A percentile compares a stretch with the other conserved stretches of the same genome.
phyloP scores from a whole-genome alignment of 2,888 invertebrate species.

The Diadromus collaris region DNA sequence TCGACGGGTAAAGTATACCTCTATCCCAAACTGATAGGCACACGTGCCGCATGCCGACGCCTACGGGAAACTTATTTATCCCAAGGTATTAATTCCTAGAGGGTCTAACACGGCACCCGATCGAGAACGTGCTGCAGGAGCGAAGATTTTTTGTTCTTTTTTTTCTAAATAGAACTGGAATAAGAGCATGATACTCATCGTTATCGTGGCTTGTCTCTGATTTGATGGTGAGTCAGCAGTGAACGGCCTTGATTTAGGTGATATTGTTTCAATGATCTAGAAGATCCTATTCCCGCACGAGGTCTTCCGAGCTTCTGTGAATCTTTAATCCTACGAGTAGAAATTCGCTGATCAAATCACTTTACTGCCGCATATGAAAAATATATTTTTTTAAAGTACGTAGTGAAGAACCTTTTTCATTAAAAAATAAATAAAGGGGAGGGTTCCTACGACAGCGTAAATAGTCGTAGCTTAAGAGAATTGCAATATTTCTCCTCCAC shows the following conservation, averaged over 20 bases:
- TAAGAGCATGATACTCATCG: not conserved
- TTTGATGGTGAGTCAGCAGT: not conserved
- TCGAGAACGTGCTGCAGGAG: slow-evolving; percentile 3
- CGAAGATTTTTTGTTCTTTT: not conserved
- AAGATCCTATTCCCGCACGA: not conserved
- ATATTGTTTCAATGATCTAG: not conserved
- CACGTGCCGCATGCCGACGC: slow-evolving; percentile 17
- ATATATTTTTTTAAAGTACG: too few species aligned
- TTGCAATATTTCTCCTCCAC: slow-evolving; percentile 14
- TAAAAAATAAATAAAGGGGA: not conserved
- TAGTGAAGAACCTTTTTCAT: not conserved
- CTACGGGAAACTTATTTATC: slow-evolving; percentile 26
- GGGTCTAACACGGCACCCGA: slow-evolving; percentile 36
- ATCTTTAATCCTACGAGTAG: not conserved
- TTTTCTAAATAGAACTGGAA: not conserved
- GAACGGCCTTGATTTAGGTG: not conserved
- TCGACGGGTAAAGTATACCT: slow-evolving; percentile 49
- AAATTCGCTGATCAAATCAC: too few species aligned
- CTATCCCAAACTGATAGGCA: slow-evolving; percentile 13
- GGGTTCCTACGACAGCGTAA: not conserved
- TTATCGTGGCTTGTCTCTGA: slow-evolving; percentile 2
- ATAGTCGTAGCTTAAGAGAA: slow-evolving; percentile 8
- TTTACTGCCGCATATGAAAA: too few species aligned
- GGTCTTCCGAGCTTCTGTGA: not conserved
- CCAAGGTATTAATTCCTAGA: slow-evolving; percentile 52